These are phyloP conservation scores for Escarpia spicata DNA, from an alignment of 2,888 invertebrate species.

Conservation along the genomic window DNA sequence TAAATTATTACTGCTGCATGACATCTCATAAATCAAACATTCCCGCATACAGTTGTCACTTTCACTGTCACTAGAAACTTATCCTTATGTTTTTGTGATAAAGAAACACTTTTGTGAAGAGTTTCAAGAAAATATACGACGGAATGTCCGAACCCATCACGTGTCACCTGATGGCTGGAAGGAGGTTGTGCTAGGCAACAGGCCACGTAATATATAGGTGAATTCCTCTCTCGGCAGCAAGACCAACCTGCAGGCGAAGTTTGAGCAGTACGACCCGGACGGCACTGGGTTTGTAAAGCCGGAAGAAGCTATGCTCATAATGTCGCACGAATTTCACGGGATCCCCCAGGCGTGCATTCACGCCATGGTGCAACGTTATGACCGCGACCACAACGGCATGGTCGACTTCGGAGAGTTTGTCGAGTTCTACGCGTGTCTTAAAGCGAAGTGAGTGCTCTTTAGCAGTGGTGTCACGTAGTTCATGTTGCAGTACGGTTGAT, in stretches of 20 bases:
- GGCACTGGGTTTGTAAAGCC: background rate
- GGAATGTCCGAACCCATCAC: no score
- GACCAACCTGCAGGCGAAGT: background rate
- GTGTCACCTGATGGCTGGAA: no score
- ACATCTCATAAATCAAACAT: no score
- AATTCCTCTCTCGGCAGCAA: background rate
- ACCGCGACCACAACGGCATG: background rate
- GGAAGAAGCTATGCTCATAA: background rate
- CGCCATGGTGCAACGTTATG: conserved; percentile 17
- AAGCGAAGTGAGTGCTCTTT: background rate
- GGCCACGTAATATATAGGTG: no score
- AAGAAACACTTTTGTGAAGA: no score
- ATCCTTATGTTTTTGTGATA: no score
- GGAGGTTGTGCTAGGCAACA: no score
- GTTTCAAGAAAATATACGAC: no score
- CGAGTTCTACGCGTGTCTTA: conserved; percentile 11
- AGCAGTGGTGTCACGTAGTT: background rate
- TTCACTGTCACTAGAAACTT: no score
- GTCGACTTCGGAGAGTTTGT: conserved; percentile 1
- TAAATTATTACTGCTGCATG: no score
- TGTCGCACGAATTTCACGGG: background rate
- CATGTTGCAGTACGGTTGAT: no score
- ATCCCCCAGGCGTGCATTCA: background rate
- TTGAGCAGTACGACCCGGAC: background rate
- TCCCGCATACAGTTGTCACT: no score